Conservation (phyloP, 2,113 vertebrate species). For the Herpailurus yagouaroundi region DNA sequence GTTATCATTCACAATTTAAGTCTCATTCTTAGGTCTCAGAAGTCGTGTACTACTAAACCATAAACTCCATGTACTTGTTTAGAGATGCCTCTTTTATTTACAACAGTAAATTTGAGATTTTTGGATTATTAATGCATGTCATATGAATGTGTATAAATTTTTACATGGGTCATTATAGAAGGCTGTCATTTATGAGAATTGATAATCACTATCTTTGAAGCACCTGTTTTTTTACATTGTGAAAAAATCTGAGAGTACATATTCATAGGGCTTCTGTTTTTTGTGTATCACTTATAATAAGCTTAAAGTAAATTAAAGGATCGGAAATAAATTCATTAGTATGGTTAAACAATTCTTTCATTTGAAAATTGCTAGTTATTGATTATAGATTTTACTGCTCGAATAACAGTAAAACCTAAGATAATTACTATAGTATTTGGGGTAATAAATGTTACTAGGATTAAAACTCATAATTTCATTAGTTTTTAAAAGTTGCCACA, state of each 20-base stretch:
- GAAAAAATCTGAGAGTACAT: background rate
- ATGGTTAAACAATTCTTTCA: background rate
- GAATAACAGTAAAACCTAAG: background rate
- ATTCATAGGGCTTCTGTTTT: background rate
- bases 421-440: background rate
- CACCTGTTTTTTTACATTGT: background rate
- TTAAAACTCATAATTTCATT: conserved; percentile 14
- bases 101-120: background rate
- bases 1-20: background rate
- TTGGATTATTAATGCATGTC: conserved; percentile 2
- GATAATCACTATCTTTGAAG: background rate
- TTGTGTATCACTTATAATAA: background rate
- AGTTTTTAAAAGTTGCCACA: background rate
- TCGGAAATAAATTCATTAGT: background rate
- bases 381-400: background rate
- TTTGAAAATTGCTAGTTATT: background rate
- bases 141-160: background rate
- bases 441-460: background rate
- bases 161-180: background rate
- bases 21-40: background rate
- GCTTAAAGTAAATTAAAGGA: background rate
- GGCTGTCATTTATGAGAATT: conserved; percentile 16
- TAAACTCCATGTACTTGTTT: background rate
- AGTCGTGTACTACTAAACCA: background rate
- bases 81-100: background rate